phyloP scores from a whole-genome alignment of 92 coral and sea anemone genomes.

The Siderastrea radians region DNA sequence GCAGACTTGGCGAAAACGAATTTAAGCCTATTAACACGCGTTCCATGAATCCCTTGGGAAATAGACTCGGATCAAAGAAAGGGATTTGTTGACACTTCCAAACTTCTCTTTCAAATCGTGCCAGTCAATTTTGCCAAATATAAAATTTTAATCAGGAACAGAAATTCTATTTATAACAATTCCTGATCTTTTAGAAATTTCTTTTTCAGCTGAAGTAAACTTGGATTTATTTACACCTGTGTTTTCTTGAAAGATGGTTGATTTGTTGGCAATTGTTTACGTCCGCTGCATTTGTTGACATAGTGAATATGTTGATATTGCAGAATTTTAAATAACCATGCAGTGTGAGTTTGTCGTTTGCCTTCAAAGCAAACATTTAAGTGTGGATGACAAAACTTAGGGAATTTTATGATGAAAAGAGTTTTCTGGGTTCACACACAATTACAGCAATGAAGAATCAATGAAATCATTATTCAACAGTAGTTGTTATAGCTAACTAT shows the following conservation, averaged over 20 bases:
- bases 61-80: neutral
- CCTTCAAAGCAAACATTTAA: conserved; percentile 2
- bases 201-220: neutral
- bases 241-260: neutral
- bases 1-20: neutral
- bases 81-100: no score
- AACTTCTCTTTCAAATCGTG: no score
- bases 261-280: neutral
- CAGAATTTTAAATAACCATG: conserved; percentile 12
- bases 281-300: conserved; percentile 22
- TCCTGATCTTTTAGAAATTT: neutral
- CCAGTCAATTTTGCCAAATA: neutral
- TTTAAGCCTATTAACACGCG: neutral
- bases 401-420: neutral
- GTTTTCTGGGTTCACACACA: neutral
- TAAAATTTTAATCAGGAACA: neutral
- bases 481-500: neutral
- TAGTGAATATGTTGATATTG: conserved; percentile 30
- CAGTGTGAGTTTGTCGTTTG: neutral
- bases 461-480: neutral
- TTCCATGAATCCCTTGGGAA: conserved; percentile 15
- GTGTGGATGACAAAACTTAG: neutral
- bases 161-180: neutral
- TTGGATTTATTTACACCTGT: neutral
- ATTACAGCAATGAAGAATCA: neutral